Conservation (phyloP, 2,797 vertebrate species). For the Neosilurus mollespiculum region DNA sequence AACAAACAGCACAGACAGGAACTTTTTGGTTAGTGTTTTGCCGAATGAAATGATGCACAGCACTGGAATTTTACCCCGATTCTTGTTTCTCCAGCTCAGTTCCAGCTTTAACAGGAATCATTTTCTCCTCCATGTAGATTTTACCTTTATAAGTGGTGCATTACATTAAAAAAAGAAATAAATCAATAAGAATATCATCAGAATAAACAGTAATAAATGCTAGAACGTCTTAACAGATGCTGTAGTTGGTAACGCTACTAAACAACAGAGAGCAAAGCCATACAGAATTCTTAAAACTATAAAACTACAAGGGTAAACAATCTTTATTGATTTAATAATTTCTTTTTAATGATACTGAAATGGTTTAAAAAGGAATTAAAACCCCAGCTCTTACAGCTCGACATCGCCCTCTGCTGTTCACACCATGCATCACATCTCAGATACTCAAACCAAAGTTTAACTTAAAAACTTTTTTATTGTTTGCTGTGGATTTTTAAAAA, state of each 20-base stretch:
- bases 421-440: not conserved
- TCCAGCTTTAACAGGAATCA: not conserved
- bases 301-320: not conserved
- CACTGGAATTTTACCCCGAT: not conserved
- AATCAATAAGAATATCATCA: no score
- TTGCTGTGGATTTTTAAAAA: not conserved
- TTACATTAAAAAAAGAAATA: not conserved
- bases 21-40: not conserved
- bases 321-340: not conserved
- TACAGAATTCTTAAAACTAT: no score
- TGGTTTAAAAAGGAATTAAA: not conserved
- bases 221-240: not conserved
- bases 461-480: not conserved
- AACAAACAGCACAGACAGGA: not conserved
- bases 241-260: not conserved
- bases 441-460: not conserved
- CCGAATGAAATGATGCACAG: not conserved
- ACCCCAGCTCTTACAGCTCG: not conserved
- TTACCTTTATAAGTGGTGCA: not conserved
- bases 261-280: not conserved
- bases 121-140: not conserved
- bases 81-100: not conserved
- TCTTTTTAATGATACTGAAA: not conserved
- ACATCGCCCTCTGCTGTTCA: constrained; percentile 32
- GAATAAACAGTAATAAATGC: not conserved